Conservation (phyloP, 1,140 invertebrate species). For the Teleogryllus occipitalis region DNA sequence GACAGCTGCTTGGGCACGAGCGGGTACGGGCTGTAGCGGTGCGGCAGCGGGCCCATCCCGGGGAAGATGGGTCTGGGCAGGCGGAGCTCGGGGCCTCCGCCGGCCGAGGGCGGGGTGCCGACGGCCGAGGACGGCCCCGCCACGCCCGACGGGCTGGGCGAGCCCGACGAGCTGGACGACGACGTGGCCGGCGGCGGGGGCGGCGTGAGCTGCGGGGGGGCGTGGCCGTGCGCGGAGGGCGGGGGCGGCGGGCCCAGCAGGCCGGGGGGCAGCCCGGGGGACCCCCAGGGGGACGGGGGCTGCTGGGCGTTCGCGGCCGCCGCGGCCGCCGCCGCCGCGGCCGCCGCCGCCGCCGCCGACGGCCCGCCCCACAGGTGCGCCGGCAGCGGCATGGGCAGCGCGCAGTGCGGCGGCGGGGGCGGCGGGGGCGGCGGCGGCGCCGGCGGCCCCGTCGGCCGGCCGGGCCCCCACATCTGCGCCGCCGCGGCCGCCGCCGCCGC, state of each 20-base stretch:
- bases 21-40: conserved; percentile 27
- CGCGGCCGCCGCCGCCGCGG: conserved; percentile 9
- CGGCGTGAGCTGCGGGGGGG: conserved; percentile 13
- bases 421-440: conserved; percentile 27
- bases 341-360: neutral
- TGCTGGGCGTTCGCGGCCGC: neutral
- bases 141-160: conserved; percentile 7
- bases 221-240: neutral
- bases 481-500: conserved; percentile 11
- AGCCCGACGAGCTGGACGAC: neutral
- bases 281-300: conserved; percentile 6
- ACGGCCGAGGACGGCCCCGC: conserved; percentile 9
- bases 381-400: conserved; percentile 31
- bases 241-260: conserved; percentile 13
- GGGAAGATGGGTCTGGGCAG: conserved; percentile 23
- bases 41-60: conserved; percentile 19
- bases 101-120: neutral
- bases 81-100: conserved; percentile 12
- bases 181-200: conserved; percentile 12
- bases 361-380: conserved; percentile 28
- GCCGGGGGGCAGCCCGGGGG: conserved; percentile 12
- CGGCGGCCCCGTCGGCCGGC: conserved; percentile 14
- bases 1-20: conserved; percentile 11
- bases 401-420: conserved; percentile 23
- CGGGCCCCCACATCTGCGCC: neutral